These are phyloP conservation scores for Blennius ocellaris DNA, from an alignment of 2,113 vertebrate genomes.

Conservation along the genomic window DNA sequence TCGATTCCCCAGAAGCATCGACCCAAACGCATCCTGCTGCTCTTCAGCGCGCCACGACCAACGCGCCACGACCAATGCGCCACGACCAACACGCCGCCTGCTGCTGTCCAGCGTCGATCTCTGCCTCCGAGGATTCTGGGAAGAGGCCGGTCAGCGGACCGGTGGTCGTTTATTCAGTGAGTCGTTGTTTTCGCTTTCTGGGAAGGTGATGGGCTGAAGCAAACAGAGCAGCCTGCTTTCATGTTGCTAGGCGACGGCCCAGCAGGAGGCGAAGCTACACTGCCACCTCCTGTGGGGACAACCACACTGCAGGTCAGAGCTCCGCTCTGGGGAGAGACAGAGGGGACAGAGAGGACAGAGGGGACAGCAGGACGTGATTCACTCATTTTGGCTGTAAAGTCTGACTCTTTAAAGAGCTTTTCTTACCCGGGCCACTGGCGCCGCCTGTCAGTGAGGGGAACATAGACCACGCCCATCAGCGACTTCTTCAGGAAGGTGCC, in stretches of 20 bases:
- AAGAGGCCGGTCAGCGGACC: conserved; percentile 38
- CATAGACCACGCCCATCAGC: conserved; percentile 92
- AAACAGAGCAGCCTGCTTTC: conserved; percentile 36
- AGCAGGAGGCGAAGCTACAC: conserved; percentile 33
- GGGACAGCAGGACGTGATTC: conserved; percentile 27
- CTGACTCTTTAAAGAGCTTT: not conserved
- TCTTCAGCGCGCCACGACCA: too few species aligned
- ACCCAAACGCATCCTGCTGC: not conserved
- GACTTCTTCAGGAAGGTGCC: conserved; percentile 86
- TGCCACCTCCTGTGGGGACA: conserved; percentile 81
- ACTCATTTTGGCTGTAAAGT: not conserved
- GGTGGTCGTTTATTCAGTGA: conserved; percentile 7
- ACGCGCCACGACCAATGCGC: too few species aligned
- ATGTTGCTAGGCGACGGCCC: conserved; percentile 57
- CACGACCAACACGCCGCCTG: not conserved
- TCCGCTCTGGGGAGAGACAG: conserved; percentile 78
- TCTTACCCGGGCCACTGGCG: conserved; percentile 89
- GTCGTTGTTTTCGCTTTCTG: conserved; percentile 19
- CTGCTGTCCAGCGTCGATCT: not conserved
- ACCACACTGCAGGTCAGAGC: conserved; percentile 84
- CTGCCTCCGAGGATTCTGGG: conserved; percentile 7
- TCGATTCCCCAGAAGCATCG: conserved; percentile 3
- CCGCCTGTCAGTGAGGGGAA: conserved; percentile 90
- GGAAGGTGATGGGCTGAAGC: conserved; percentile 38
- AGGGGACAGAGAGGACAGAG: conserved; percentile 66